A percentile compares a stretch with the other conserved stretches of the same genome.
Conservation (phyloP, 2,797 vertebrate species). For the Fringilla coelebs region DNA sequence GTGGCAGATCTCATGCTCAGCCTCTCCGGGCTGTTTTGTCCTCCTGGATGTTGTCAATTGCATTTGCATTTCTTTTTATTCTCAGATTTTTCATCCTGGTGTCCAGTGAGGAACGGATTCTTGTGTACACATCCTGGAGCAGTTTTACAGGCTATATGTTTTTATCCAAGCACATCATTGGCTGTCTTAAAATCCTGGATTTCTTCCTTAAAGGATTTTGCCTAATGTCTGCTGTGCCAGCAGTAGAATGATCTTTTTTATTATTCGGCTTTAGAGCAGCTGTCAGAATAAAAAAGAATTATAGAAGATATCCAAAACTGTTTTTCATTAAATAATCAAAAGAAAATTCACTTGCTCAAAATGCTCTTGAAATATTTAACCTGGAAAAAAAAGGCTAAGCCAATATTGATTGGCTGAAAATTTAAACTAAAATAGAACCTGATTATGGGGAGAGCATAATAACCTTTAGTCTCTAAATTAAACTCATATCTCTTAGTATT, state of each 20-base stretch:
- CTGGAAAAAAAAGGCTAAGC: neutral
- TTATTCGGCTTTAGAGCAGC: neutral
- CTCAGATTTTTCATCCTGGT: neutral
- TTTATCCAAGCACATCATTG: neutral
- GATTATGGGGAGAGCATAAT: neutral
- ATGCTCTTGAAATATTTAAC: neutral
- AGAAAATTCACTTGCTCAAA: neutral
- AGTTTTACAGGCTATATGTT: neutral
- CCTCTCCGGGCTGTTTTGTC: slow-evolving; percentile 23
- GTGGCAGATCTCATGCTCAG: neutral
- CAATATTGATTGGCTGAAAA: neutral
- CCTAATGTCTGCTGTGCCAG: neutral
- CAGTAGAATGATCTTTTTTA: neutral
- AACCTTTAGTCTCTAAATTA: neutral
- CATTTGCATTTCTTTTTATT: slow-evolving; percentile 19
- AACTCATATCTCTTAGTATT: neutral
- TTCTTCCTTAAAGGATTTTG: neutral
- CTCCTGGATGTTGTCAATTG: slow-evolving; percentile 35
- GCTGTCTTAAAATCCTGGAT: neutral
- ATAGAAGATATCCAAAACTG: neutral
- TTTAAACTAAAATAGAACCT: neutral
- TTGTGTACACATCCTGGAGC: slow-evolving; percentile 20
- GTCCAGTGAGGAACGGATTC: slow-evolving; percentile 22
- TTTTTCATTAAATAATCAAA: neutral
- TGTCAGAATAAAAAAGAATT: neutral